A percentile compares a stretch with the other conserved stretches of the same genome.
phyloP scores from a whole-genome alignment of 2,113 vertebrate species.

The Clinocottus analis region DNA sequence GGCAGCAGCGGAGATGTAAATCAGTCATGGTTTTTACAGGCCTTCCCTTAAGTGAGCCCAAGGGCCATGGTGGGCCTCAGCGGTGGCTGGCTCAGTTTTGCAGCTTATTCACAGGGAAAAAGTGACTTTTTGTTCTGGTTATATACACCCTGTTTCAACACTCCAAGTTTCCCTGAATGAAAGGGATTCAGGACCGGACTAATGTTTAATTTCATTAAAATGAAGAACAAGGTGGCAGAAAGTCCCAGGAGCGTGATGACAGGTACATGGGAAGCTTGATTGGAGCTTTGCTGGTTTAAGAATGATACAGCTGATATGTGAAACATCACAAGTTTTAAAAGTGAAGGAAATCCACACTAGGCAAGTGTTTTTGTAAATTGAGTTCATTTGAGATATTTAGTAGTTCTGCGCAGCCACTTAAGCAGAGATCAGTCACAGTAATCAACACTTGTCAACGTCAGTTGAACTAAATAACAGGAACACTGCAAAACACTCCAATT shows the following conservation, averaged over 20 bases:
- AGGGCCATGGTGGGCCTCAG: conserved; percentile 64
- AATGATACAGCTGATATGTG: background rate
- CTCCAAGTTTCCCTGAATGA: conserved; percentile 35
- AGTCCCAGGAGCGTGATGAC: conserved; percentile 14
- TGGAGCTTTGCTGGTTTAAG: conserved; percentile 4
- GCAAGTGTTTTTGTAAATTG: background rate
- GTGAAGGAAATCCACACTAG: background rate
- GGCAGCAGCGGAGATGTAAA: conserved; percentile 77
- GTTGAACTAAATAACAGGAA: background rate
- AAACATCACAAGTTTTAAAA: background rate
- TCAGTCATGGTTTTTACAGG: conserved; percentile 79
- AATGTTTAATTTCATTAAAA: conserved; percentile 38
- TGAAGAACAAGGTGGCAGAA: conserved; percentile 35
- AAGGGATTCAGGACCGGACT: conserved; percentile 33
- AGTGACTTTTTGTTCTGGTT: conserved; percentile 77
- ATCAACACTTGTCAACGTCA: conserved; percentile 14
- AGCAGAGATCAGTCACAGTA: background rate
- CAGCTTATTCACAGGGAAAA: conserved; percentile 61
- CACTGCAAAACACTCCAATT: background rate
- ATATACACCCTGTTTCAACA: conserved; percentile 37
- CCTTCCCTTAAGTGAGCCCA: conserved; percentile 69
- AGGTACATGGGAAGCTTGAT: conserved; percentile 5
- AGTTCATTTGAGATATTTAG: background rate
- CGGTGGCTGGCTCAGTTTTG: conserved; percentile 64
- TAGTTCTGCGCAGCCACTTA: background rate